A percentile compares a stretch with the other conserved stretches of the same genome.
Evolutionary conservation across 2,888 invertebrate species (phyloP).

Genomic region (Nowickia ferox): DNA sequence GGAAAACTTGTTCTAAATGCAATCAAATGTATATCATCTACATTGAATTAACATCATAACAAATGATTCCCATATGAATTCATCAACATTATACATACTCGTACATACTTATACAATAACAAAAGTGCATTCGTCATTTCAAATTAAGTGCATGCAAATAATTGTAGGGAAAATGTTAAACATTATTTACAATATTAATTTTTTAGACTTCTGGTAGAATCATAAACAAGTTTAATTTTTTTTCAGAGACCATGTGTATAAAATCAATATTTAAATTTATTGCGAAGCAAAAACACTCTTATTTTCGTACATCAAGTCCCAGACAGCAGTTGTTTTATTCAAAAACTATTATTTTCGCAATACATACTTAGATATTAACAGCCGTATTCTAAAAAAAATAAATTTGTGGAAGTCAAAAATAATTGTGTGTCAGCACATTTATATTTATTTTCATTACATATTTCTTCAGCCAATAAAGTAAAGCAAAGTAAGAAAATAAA

Average conservation of each 20-base stretch:
- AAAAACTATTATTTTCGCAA: too few species aligned
- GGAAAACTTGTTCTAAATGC: slow-evolving; percentile 32
- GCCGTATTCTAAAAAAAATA: too few species aligned
- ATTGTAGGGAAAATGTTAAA: slow-evolving; percentile 37
- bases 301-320: too few species aligned
- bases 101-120: neutral
- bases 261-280: neutral
- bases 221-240: neutral
- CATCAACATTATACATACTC: neutral
- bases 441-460: too few species aligned
- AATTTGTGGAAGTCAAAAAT: too few species aligned
- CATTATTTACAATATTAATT: slow-evolving; percentile 1
- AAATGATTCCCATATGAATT: slow-evolving; percentile 12
- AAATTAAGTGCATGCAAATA: slow-evolving; percentile 7
- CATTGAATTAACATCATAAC: slow-evolving; percentile 20
- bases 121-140: slow-evolving; percentile 8
- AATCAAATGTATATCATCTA: slow-evolving; percentile 74
- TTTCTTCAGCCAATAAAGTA: too few species aligned
- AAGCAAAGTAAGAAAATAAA: too few species aligned
- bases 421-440: too few species aligned
- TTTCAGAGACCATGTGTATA: neutral
- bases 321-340: too few species aligned
- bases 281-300: too few species aligned
- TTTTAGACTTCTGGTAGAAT: slow-evolving; percentile 29
- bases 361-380: too few species aligned